A percentile compares a stretch with the other conserved stretches of the same genome.
These are phyloP conservation scores for Psix sp. DNA, from an alignment of 1,140 invertebrate species.

Conservation along the genomic window DNA sequence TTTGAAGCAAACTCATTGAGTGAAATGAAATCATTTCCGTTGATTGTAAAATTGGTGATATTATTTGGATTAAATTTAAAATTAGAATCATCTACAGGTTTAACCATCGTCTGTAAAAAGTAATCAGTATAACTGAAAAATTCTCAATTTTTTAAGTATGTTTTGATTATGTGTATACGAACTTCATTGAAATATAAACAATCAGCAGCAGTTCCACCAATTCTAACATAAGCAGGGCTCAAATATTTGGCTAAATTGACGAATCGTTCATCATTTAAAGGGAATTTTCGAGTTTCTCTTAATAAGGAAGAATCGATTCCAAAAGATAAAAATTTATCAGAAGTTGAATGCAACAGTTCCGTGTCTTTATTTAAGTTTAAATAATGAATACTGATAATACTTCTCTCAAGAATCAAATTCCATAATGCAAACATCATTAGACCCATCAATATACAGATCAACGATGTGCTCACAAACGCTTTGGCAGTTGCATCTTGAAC, in stretches of 20 bases:
- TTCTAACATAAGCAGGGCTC: constrained; percentile 79
- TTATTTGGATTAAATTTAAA: constrained; percentile 59
- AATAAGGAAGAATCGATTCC: constrained; percentile 72
- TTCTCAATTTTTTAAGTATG: background rate
- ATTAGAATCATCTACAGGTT: constrained; percentile 1
- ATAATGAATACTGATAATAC: constrained; percentile 3
- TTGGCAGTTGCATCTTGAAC: background rate
- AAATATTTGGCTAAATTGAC: constrained; percentile 78
- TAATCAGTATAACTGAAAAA: constrained; percentile 3
- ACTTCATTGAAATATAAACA: constrained; percentile 79
- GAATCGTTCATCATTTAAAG: constrained; percentile 71
- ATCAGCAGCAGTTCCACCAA: constrained; percentile 83
- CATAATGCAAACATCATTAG: constrained; percentile 8
- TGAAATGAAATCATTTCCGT: constrained; percentile 62
- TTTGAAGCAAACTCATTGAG: constrained; percentile 80
- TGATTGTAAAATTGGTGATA: constrained; percentile 71
- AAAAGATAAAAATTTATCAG: constrained; percentile 72
- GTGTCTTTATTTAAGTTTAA: constrained; percentile 33
- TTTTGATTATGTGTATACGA: no score
- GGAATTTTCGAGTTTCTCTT: constrained; percentile 64
- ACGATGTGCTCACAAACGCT: background rate
- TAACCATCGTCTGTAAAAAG: constrained; percentile 20
- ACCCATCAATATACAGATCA: background rate
- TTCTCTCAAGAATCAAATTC: background rate
- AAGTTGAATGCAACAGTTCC: constrained; percentile 54